A percentile compares a stretch with the other conserved stretches of the same genome.
Conservation (phyloP, 2,888 invertebrate genomes). For the Euproctis similis region DNA sequence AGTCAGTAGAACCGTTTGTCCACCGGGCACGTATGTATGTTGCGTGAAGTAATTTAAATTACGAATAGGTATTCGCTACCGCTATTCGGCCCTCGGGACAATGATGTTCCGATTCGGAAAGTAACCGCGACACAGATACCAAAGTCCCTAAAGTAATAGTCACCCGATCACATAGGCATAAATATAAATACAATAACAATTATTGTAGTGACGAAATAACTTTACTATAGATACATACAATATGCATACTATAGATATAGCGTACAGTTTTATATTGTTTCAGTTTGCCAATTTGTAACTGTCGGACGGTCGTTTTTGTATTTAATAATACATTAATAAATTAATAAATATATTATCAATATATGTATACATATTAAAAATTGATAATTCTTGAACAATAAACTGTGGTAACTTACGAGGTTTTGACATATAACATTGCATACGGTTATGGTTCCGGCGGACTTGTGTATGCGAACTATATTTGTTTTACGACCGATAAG, state of each 20-base stretch:
- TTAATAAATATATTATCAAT: constrained; percentile 1
- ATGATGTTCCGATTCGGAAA: constrained; percentile 35
- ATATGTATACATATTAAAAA: too few species aligned
- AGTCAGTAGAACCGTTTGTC: constrained; percentile 65
- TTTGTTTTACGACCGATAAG: constrained; percentile 29
- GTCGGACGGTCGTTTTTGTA: constrained; percentile 57
- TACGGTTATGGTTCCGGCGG: constrained; percentile 29
- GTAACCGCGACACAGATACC: constrained; percentile 64
- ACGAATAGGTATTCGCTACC: constrained; percentile 73
- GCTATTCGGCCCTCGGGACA: constrained; percentile 68
- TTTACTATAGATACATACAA: too few species aligned
- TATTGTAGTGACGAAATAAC: constrained; percentile 57
- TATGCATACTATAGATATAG: constrained; percentile 49
- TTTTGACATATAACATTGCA: constrained; percentile 20
- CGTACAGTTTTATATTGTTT: constrained; percentile 54
- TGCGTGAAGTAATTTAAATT: constrained; percentile 64
- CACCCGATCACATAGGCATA: constrained; percentile 27
- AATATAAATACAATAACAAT: constrained; percentile 38
- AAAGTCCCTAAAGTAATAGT: constrained; percentile 52
- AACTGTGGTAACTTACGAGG: too few species aligned
- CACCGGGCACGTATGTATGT: constrained; percentile 56
- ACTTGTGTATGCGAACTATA: constrained; percentile 33
- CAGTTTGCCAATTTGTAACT: constrained; percentile 58
- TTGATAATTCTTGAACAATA: too few species aligned
- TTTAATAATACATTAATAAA: constrained; percentile 7